Percentiles rank a stretch among this genome's conserved stretches.
phyloP scores from a whole-genome alignment of 2,888 invertebrate genomes.

The Chrysotoxum bicinctum region DNA sequence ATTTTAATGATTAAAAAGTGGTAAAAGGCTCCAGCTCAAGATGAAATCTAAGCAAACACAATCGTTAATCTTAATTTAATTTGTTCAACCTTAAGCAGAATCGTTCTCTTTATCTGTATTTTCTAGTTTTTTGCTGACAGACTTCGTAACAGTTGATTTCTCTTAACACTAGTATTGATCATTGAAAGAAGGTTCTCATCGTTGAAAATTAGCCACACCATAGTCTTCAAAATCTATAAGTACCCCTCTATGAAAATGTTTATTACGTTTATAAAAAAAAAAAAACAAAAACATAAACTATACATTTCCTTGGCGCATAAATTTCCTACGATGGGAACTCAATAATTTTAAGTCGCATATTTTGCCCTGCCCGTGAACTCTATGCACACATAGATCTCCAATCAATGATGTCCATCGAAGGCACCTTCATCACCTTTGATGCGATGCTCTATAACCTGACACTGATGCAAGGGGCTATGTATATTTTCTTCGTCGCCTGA shows the following conservation, averaged over 20 bases:
- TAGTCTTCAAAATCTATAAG: constrained; percentile 67
- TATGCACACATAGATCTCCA: constrained; percentile 51
- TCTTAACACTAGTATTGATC: neutral
- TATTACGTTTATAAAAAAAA: constrained; percentile 8
- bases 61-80: no score
- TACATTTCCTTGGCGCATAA: constrained; percentile 24
- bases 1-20: no score
- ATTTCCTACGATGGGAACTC: constrained; percentile 59
- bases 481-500: constrained; percentile 45
- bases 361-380: constrained; percentile 63
- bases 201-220: constrained; percentile 60
- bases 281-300: neutral
- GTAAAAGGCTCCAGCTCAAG: no score
- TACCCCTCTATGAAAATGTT: constrained; percentile 47
- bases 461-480: constrained; percentile 27
- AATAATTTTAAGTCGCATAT: constrained; percentile 52
- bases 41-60: no score
- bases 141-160: neutral
- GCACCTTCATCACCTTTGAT: constrained; percentile 64
- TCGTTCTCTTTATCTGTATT: no score
- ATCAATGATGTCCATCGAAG: constrained; percentile 67
- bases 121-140: no score
- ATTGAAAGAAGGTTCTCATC: constrained; percentile 45
- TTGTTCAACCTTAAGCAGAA: no score
- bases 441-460: constrained; percentile 60